These are phyloP conservation scores for Psittacula echo DNA, from an alignment of 2,797 vertebrate genomes.

Conservation along the genomic window DNA sequence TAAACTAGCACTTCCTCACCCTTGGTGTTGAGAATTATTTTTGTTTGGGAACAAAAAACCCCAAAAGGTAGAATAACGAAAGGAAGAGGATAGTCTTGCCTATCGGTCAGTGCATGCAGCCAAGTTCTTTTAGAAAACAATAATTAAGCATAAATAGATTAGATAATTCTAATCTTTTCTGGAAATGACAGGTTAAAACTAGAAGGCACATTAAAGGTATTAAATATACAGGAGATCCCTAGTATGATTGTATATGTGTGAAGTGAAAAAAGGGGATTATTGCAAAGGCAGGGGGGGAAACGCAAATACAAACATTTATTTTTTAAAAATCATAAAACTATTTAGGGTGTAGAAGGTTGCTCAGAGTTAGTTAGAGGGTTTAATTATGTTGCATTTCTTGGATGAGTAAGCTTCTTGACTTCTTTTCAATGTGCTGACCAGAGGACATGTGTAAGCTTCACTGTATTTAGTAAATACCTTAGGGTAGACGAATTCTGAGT, in stretches of 20 bases:
- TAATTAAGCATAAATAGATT: conserved; percentile 41
- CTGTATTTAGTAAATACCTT: conserved; percentile 58
- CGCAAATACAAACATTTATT: not conserved
- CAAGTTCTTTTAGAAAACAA: conserved; percentile 18
- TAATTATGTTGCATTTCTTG: conserved; percentile 24
- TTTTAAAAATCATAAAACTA: not conserved
- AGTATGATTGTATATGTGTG: not conserved
- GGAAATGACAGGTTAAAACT: not conserved
- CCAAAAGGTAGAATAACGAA: not conserved
- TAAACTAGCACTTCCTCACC: not conserved
- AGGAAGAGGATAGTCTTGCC: conserved; percentile 2
- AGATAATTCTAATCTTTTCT: not conserved
- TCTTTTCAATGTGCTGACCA: conserved; percentile 49
- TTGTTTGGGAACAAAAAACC: not conserved
- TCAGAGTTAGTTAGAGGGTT: conserved; percentile 13
- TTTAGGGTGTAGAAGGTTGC: not conserved
- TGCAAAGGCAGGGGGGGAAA: not conserved
- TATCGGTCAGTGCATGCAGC: not conserved
- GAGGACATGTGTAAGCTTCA: conserved; percentile 43
- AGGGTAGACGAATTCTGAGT: not conserved
- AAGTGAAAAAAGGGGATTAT: not conserved
- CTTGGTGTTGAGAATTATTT: not conserved
- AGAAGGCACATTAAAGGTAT: not conserved
- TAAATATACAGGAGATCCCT: not conserved
- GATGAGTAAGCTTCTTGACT: conserved; percentile 53